A percentile compares a stretch with the other conserved stretches of the same genome.
These are phyloP conservation scores for Sarcophilus harrisii DNA, from an alignment of 2,797 vertebrate genomes.

Conservation along the genomic window DNA sequence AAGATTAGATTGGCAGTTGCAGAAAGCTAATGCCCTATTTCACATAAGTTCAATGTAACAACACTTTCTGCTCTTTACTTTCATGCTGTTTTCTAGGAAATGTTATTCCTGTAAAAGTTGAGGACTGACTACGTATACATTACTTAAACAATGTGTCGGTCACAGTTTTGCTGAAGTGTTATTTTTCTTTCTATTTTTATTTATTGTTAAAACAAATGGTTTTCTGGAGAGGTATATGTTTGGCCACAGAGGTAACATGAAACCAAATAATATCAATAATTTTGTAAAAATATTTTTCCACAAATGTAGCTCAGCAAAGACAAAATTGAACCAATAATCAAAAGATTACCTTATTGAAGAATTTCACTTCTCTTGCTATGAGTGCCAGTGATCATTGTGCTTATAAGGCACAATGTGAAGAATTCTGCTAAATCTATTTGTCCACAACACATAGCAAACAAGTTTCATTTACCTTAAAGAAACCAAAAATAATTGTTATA, in stretches of 20 bases:
- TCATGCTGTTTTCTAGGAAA: background rate
- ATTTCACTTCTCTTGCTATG: conserved; percentile 75
- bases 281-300: conserved; percentile 29
- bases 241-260: conserved; percentile 46
- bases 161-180: background rate
- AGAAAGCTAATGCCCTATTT: background rate
- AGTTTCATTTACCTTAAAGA: conserved; percentile 75
- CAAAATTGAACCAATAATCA: conserved; percentile 33
- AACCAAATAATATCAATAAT: background rate
- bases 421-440: background rate
- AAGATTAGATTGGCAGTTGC: background rate
- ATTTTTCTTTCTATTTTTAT: background rate
- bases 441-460: conserved; percentile 58
- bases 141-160: background rate
- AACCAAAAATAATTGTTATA: background rate
- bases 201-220: background rate
- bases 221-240: background rate
- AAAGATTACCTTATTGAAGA: conserved; percentile 83
- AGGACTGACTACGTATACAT: background rate
- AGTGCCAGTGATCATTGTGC: conserved; percentile 80
- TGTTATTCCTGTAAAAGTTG: background rate
- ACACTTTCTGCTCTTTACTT: background rate
- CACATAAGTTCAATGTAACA: background rate
- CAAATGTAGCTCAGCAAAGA: background rate
- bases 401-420: conserved; percentile 79